Evolutionary conservation across 2,888 invertebrate species (phyloP), one percentile per base, ranked within the genome.

Genomic region (Lottia scabra): DNA sequence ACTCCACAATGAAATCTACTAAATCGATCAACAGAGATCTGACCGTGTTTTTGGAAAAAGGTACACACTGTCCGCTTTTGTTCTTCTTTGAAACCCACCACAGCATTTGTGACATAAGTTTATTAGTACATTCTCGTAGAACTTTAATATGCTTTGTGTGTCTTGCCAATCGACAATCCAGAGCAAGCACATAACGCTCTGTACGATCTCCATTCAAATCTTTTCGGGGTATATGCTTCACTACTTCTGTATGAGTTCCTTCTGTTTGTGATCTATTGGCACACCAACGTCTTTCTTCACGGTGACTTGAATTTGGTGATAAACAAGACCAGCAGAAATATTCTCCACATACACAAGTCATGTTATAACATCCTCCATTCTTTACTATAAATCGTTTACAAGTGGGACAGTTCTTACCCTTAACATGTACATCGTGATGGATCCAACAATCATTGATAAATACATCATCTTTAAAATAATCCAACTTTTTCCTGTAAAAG

Each of bases 281-380:
- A 30, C 30, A 30, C 30, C 30, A 38, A 6, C 8, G 10, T 5
- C 8, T 38, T 8, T 2, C 38, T 10, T 10, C 45, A 15, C 71
- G 67, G 16, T 71, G 46, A 15, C 63, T 23, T 38, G 45, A n/a
- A 68, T 69, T 80, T 13, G 63, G 15, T 26, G 71, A 71, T 8
- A 75, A 72, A 75, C 83, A 83, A 0, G 78, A 79, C 83, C 82
- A 83, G 63, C 83, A 83, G 65, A 83, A 83, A 10, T 27, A 19
- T 6, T 71, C 65, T 8, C 76, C 75, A 71, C 83, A 83, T 8
- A 74, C 65, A 67, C 83, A 83, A 0, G 6, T 23, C 80, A 81
- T 83, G 43, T 62, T 68, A 12, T 73, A 78, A 68, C 82, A 83
- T 0, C 82, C 82, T n/a, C 79, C 81, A 38, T 76, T 66, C 69